Base-by-base conservation (phyloP, 2,888 invertebrate species). In the Tetropium fuscum region DNA sequence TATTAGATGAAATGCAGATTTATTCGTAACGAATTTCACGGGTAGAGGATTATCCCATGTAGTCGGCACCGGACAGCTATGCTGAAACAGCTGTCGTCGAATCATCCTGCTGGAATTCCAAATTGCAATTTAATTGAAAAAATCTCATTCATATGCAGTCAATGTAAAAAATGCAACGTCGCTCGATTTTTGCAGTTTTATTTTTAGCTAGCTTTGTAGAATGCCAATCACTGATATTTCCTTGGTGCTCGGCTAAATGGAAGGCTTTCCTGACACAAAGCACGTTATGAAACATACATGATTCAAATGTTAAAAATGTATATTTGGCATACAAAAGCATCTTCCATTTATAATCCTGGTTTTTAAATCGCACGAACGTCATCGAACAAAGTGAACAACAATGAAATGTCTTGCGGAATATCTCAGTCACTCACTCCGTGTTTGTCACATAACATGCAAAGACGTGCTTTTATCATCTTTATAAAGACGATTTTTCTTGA, bases 81-180 rank as follows among this genome's bases (percentile, higher is more conserved):
- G 60, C 41, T 54, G 58, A 53, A 64, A 63, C 78, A 76, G 74
- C 77, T 78, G 77, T 74, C 70, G 74, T 69, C 74, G 71, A 64
- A 66, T 70, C 70, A 71, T 66, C 66, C 73, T 71, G 73, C 71
- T 68, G 70, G 74, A 70, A 74, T 73, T 72, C 78, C 74, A 81
- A 81, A 81, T 82, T 73, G 80, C 68, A 72, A 80, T 81, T 81
- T 81, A 82, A 81, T 82, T 81, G 81, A 80, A 81, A 81, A 81
- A 80, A 75, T 80, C 81, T 81, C 80, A 80, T 81, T 82, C 82
- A 82, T 82, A 81, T 82, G 81, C 81, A 78, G 77, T 74, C 75
- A 75, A 77, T 77, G 80, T 80, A 79, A 81, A 81, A 81, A 81
- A 80, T 79, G 78, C 78, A 77, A 70, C 75, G 68, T 66, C 56